A percentile compares a stretch with the other conserved stretches of the same genome.
These are phyloP conservation scores for Euphonia xanthogaster DNA, from an alignment of 2,797 vertebrate genomes.

Conservation along the genomic window DNA sequence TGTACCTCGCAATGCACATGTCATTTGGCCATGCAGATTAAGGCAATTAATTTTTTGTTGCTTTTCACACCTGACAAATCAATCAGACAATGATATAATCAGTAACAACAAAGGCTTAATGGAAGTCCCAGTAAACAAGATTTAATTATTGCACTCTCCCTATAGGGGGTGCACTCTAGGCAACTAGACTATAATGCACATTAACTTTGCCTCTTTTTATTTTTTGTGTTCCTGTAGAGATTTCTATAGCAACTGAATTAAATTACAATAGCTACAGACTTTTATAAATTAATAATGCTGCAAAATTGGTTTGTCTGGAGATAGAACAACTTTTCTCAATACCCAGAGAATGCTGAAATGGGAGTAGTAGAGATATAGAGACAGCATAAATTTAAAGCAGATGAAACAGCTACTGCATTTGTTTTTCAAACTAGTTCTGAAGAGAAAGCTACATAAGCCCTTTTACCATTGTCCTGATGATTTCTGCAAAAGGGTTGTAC, in stretches of 20 bases:
- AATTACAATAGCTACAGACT: constrained; percentile 42
- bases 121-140: constrained; percentile 54
- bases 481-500: not conserved
- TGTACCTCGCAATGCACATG: not conserved
- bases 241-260: constrained; percentile 68
- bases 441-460: not conserved
- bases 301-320: not conserved
- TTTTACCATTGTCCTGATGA: not conserved
- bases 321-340: not conserved
- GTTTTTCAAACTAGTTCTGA: not conserved
- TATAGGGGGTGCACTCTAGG: constrained; percentile 58
- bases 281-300: constrained; percentile 39
- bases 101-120: constrained; percentile 53
- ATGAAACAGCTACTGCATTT: not conserved
- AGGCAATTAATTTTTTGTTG: constrained; percentile 47
- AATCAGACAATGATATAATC: constrained; percentile 58
- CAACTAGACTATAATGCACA: constrained; percentile 48
- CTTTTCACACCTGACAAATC: constrained; percentile 64
- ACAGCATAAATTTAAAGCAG: not conserved
- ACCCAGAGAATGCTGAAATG: not conserved
- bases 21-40: constrained; percentile 25
- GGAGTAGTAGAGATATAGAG: not conserved
- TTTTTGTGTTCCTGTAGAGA: constrained; percentile 54
- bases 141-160: constrained; percentile 69
- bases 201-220: constrained; percentile 63